These are phyloP conservation scores for Carassius carassius DNA, from an alignment of 2,113 vertebrate genomes.

Conservation along the genomic window DNA sequence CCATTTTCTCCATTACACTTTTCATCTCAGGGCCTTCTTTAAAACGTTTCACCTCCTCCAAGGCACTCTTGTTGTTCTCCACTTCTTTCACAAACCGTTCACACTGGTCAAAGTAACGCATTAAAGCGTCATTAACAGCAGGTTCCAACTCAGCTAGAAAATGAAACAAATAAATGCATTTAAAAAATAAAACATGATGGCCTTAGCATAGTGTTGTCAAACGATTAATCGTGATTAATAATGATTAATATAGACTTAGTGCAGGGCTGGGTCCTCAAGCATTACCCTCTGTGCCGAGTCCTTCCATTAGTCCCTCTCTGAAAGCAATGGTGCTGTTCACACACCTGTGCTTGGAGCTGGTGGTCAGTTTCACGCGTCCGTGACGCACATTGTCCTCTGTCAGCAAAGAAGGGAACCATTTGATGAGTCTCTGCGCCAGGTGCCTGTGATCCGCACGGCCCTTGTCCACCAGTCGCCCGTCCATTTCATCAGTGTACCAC, in stretches of 20 bases:
- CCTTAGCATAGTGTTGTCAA: too few relatives aligned
- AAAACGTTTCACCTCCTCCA: conserved; percentile 80
- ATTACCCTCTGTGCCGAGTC: conserved; percentile 67
- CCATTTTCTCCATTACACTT: conserved; percentile 81
- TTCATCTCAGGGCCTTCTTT: conserved; percentile 86
- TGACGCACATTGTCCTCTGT: conserved; percentile 70
- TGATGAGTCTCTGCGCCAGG: conserved; percentile 82
- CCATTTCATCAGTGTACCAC: conserved; percentile 89
- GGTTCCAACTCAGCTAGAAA: conserved; percentile 71
- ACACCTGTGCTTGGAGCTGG: conserved; percentile 93
- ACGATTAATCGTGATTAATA: too few relatives aligned
- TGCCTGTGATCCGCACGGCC: conserved; percentile 81
- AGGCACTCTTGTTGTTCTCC: conserved; percentile 76
- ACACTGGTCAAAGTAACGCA: conserved; percentile 92
- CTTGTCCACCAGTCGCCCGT: conserved; percentile 83
- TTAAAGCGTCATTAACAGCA: conserved; percentile 82
- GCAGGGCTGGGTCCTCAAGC: neutral
- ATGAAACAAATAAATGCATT: conserved; percentile 2
- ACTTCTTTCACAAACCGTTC: conserved; percentile 81
- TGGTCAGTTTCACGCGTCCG: conserved; percentile 78
- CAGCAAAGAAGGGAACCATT: conserved; percentile 83
- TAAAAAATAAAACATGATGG: too few relatives aligned
- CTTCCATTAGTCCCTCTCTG: conserved; percentile 70
- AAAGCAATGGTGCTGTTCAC: conserved; percentile 87
- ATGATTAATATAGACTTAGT: too few relatives aligned